Evolutionary conservation across 2,113 vertebrate species (phyloP).

Genomic region (Gambusia affinis): DNA sequence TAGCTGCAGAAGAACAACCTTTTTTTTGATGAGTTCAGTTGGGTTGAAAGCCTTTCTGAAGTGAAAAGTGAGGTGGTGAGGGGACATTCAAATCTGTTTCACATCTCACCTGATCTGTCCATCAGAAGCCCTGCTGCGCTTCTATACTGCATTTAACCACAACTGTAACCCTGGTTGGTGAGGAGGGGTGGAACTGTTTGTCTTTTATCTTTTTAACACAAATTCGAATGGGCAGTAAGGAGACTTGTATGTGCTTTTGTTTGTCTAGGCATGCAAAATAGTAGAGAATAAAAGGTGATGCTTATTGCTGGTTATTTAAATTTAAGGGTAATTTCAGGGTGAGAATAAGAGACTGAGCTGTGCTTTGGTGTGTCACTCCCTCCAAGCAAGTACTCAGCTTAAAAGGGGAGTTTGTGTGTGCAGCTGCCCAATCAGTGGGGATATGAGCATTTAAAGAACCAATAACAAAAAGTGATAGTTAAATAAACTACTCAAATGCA

Average conservation of each 20-base stretch:
- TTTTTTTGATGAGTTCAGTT: slow-evolving; percentile 61
- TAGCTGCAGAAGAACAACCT: slow-evolving; percentile 68
- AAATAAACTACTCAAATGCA: slow-evolving; percentile 45
- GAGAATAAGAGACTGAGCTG: slow-evolving; percentile 32
- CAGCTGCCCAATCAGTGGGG: slow-evolving; percentile 29
- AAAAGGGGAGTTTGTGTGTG: slow-evolving; percentile 10
- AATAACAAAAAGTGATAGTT: slow-evolving; percentile 7
- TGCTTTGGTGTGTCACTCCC: slow-evolving; percentile 54
- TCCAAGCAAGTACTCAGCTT: slow-evolving; percentile 22
- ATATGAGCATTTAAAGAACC: slow-evolving; percentile 1
- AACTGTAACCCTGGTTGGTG: slow-evolving; percentile 1
- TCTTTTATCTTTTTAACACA: slow-evolving; percentile 1
- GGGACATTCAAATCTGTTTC: slow-evolving; percentile 54
- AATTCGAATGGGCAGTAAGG: slow-evolving; percentile 2
- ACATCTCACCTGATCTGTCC: slow-evolving; percentile 15
- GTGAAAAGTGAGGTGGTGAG: slow-evolving; percentile 40
- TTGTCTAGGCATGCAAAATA: slow-evolving; percentile 4
- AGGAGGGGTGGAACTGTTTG: neutral
- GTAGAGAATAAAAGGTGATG: slow-evolving; percentile 7
- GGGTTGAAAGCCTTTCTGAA: slow-evolving; percentile 50
- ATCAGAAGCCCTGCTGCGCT: slow-evolving; percentile 45
- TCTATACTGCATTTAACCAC: slow-evolving; percentile 60
- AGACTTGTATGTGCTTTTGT: slow-evolving; percentile 41
- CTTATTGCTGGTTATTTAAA: slow-evolving; percentile 57
- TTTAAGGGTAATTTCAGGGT: neutral